Evolutionary conservation across 2,113 vertebrate species (phyloP).

Genomic region (Dissostichus mawsoni): DNA sequence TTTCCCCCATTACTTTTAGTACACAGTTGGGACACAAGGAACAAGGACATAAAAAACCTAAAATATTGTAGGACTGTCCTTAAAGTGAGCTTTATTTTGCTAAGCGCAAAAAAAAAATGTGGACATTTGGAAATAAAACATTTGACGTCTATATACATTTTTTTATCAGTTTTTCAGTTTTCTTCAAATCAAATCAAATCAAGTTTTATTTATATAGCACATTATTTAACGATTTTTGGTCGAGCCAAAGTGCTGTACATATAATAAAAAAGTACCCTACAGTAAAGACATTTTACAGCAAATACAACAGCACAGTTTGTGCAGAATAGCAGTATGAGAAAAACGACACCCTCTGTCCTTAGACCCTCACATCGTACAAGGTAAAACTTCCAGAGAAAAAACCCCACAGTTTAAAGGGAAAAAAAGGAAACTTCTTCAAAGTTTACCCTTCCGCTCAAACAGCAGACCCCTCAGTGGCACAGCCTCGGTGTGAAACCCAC

Average conservation of each 20-base stretch:
- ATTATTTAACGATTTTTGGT: too few species aligned
- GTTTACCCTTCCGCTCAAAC: constrained; percentile 15
- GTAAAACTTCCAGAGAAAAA: too few species aligned
- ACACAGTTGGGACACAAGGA: not conserved
- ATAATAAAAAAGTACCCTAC: too few species aligned
- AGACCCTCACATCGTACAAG: too few species aligned
- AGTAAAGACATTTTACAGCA: too few species aligned
- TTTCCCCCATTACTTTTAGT: not conserved
- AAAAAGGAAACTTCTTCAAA: too few species aligned
- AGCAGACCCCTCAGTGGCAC: constrained; percentile 31
- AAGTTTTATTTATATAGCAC: too few species aligned
- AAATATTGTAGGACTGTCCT: not conserved
- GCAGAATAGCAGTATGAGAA: too few species aligned
- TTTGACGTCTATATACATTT: not conserved
- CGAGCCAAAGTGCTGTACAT: too few species aligned
- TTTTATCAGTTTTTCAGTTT: not conserved
- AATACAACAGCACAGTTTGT: too few species aligned
- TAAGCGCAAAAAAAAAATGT: not conserved
- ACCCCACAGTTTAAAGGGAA: too few species aligned
- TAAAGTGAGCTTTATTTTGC: not conserved
- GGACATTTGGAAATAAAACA: not conserved
- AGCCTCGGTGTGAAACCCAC: constrained; percentile 61
- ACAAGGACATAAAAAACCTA: not conserved
- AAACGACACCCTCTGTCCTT: too few species aligned
- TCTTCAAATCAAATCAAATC: not conserved